Base-by-base conservation (phyloP, 1,140 invertebrate species). In the Rhyzopertha dominica region DNA sequence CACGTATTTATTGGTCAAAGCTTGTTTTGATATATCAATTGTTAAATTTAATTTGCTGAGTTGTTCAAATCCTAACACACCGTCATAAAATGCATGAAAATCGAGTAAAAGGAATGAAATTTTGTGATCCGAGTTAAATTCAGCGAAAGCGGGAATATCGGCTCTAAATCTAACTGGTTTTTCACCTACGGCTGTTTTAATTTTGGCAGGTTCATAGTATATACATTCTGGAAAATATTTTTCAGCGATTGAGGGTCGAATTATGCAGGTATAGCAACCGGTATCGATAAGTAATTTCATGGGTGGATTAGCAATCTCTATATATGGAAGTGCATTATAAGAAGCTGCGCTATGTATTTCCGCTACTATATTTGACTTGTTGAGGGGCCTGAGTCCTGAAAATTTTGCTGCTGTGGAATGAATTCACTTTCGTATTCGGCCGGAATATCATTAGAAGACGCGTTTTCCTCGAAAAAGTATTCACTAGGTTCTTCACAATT, bases 1-100 rank as follows among this genome's bases (percentile, higher is more conserved):
- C 3, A 14, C 25, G 13, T 19, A 16, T 8, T 45, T 8, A 31
- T 47, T 54, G 29, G 17, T 9, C 35, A 54, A 14, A 19, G 3
- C 13, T 39, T 47, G 19, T 20, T 47, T 52, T 1, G 13, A 12
- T 24, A 57, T 14, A 41, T 54, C 49, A 18, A 57, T 52, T 23
- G 19, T 38, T 14, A 54, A 37, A 29, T 43, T 34, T 26, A 55
- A 16, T 31, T 30, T 43, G 22, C 22, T 14, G 34, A 56, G 37
- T 32, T 56, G 47, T 17, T 28, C 9, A 20, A 50, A n/a, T 13
- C 49, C 47, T 16, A 54, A 32, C 16, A 56, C 53, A 13, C 49
- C 50, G 23, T 56, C 56, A 36, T 50, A 55, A 14, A 46, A 58
- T 17, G 49, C 47, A 20, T 58, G 56, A 30, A 56, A 58, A 23